phyloP scores from a whole-genome alignment of 2,113 vertebrate genomes.

The Catharus bicknelli region DNA sequence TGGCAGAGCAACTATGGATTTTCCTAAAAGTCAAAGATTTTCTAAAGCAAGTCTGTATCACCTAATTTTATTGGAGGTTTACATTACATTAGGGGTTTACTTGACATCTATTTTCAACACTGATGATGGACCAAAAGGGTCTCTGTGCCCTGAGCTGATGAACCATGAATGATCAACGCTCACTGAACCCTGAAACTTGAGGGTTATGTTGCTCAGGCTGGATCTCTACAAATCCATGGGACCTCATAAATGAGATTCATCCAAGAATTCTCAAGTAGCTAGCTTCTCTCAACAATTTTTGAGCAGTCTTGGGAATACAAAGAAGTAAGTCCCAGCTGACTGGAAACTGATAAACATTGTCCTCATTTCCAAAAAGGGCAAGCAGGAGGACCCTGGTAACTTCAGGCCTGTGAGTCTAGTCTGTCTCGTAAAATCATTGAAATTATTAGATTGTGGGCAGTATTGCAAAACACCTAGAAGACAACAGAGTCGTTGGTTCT shows the following conservation, averaged over 20 bases:
- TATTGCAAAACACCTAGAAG: not conserved
- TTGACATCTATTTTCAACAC: not conserved
- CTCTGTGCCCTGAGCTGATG: not conserved
- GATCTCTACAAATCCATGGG: not conserved
- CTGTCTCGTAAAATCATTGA: not conserved
- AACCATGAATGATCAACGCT: not conserved
- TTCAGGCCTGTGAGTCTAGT: not conserved
- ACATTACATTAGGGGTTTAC: not conserved
- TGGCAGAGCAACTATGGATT: not conserved
- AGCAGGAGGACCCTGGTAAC: not conserved
- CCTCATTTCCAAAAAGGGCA: not conserved
- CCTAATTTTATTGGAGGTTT: not conserved
- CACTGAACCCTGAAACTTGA: accelerated
- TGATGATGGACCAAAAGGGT: not conserved
- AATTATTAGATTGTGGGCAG: not conserved
- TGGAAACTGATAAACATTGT: not conserved
- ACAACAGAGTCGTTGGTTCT: accelerated
- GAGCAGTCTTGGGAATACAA: not conserved
- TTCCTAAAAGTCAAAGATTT: not conserved
- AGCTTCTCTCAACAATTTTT: not conserved
- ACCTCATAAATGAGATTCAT: not conserved
- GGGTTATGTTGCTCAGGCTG: not conserved
- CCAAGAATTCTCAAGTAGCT: not conserved
- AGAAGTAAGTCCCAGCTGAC: not conserved
- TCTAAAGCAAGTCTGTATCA: not conserved